Base-by-base conservation (phyloP, 2,888 invertebrate species). In the Mimachlamys varia region DNA sequence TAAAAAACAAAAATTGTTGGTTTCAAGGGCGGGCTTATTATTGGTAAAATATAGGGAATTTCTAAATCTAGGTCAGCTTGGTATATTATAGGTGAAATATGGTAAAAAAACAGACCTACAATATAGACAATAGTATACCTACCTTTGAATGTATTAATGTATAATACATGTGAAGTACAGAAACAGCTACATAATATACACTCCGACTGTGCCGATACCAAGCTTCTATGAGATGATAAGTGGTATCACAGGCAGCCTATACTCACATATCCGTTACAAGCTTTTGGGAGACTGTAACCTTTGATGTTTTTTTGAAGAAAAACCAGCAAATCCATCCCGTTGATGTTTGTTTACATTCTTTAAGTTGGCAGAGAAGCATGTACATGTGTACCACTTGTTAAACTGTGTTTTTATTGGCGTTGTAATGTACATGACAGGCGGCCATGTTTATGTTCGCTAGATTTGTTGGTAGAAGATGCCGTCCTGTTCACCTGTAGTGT, bases 301-400 rank as follows among this genome's bases (percentile, higher is more conserved):
- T 76, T 76, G 76, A 76, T 76, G 76, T 76, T 76, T 76, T n/a
- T 76, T 76, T 33, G 13, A 10, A 15, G 33, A 33, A 76, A 76
- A 76, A 33, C 76, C 15, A 76, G 76, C 76, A 76, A 33, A 76
- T 76, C 76, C 76, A 76, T 76, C 15, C 5, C 27, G 76, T 76
- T 76, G 76, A 76, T 76, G 76, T 76, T 76, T 76, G 76, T 76
- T 76, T 76, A 76, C 76, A 76, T 76, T 76, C 76, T 76, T 27
- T 10, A 33, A 76, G 76, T 76, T 76, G 76, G 76, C 76, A 76
- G 76, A 76, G 76, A 13, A 76, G 76, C 76, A 76, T 22, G 22
- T 76, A 76, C 76, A 76, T 22, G 76, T 76, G 76, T 76, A 76
- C 76, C 76, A 76, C 76, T 76, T 76, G 76, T 76, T 76, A 76